Evolutionary conservation across 2,113 vertebrate species (phyloP), one percentile per base, ranked within the genome.

Genomic region (Mus pahari): DNA sequence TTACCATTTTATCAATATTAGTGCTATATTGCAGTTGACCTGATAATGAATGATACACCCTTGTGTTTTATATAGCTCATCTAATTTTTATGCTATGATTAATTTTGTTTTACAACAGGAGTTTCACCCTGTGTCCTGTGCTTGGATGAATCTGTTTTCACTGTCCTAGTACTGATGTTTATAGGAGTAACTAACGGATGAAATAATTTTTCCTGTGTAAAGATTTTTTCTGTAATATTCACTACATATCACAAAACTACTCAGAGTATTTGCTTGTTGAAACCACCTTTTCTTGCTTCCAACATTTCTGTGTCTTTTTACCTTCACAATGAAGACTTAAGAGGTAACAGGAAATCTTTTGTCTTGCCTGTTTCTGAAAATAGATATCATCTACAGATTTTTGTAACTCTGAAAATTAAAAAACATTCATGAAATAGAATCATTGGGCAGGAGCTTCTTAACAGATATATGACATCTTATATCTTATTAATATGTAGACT

Each of bases 341-440:
- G 4, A 94, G 26, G 16, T 90, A 55, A 74, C 48, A 62, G 16
- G 4, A 33, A 68, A 33, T 6, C 64, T 5, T 33, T 68, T 64
- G 2, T 3, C 7, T 78, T 86, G 39, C 7, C 2, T 84, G 42
- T 36, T 26, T 42, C 24, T 31, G 78, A 55, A 94, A 81, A 55
- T 73, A 66, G 91, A 92, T 53, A 28, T 53, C 5, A 70, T 50
- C 8, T 73, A 86, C 4, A 87, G 22, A 90, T 50, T 66, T 68
- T 33, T 16, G 8, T 82, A 89, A 96, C 7, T 73, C 8, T 86
- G 82, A 60, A 5, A 73, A 60, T 86, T n/a, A 82, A 88, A 19
- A 79, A 92, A 92, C 79, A 26, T 6, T 7, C 70, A 60, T 60
- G 42, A 96, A 93, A 93, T 58, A 48, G 86, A 92, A 89, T 14